Evolutionary conservation across 2,888 invertebrate species (phyloP).

Genomic region (Orthonychiurus folsomi): DNA sequence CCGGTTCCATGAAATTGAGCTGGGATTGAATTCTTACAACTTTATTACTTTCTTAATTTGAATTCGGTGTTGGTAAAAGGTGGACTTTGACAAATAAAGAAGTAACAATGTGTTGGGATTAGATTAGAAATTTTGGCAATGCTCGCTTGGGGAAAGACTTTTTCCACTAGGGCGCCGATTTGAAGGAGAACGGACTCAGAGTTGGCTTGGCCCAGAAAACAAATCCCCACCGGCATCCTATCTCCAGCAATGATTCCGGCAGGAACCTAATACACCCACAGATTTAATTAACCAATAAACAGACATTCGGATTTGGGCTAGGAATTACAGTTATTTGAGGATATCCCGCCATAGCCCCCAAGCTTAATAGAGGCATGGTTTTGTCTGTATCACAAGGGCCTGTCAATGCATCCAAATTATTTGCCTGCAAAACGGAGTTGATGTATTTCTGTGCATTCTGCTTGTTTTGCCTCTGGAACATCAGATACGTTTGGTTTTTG

Average conservation of each 20-base stretch:
- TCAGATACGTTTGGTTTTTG: constrained; percentile 19
- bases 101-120: too few relatives aligned
- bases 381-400: too few relatives aligned
- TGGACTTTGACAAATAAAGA: too few relatives aligned
- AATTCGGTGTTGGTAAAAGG: too few relatives aligned
- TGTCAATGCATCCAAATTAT: constrained; percentile 2
- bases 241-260: constrained; percentile 20
- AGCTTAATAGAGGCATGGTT: background rate
- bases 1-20: too few relatives aligned
- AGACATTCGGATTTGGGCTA: background rate
- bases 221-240: constrained; percentile 24
- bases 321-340: constrained; percentile 5
- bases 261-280: constrained; percentile 21
- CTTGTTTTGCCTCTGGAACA: background rate
- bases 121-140: too few relatives aligned
- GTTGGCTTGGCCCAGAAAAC: constrained; percentile 21
- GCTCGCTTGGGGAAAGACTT: too few relatives aligned
- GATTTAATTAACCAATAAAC: background rate
- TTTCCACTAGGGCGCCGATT: constrained; percentile 15
- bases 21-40: too few relatives aligned
- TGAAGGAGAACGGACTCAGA: constrained; percentile 18
- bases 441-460: background rate
- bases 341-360: constrained; percentile 7
- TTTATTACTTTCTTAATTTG: too few relatives aligned
- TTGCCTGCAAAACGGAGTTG: background rate